phyloP scores from a whole-genome alignment of 2,888 invertebrate genomes.

The Ochropacha duplaris region DNA sequence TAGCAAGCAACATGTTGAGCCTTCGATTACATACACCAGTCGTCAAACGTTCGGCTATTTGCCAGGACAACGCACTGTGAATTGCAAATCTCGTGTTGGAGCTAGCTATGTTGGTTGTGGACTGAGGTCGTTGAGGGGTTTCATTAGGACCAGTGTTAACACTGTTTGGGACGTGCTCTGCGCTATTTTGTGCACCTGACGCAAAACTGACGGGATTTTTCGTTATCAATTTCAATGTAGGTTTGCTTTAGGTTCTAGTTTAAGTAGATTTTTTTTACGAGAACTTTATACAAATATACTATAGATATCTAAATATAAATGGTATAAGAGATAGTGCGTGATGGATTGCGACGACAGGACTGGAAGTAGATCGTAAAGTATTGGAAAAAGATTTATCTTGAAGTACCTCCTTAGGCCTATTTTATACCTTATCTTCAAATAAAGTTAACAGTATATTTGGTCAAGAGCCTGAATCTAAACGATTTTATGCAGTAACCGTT shows the following conservation, averaged over 20 bases:
- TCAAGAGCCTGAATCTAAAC: background rate
- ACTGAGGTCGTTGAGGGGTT: conserved; percentile 7
- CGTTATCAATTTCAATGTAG: background rate
- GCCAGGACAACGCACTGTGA: conserved; percentile 46
- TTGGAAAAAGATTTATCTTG: conserved; percentile 1
- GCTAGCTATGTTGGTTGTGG: conserved; percentile 13
- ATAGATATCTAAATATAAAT: background rate
- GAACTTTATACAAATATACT: no score
- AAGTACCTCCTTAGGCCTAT: background rate
- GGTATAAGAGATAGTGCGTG: background rate
- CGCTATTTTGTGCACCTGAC: background rate
- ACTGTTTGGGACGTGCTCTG: background rate
- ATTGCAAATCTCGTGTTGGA: conserved; percentile 45
- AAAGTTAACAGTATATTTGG: background rate
- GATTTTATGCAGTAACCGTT: background rate
- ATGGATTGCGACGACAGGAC: background rate
- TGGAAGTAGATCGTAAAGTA: conserved; percentile 1
- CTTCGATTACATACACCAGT: conserved; percentile 47
- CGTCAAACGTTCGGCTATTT: conserved; percentile 47
- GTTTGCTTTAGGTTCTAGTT: background rate
- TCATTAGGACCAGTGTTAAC: conserved; percentile 12
- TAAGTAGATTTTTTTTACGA: no score
- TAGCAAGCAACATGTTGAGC: conserved; percentile 47
- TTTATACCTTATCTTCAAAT: background rate
- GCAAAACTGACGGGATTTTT: background rate